Base-by-base conservation (phyloP, 2,113 vertebrate genomes). In the Microcebus murinus region DNA sequence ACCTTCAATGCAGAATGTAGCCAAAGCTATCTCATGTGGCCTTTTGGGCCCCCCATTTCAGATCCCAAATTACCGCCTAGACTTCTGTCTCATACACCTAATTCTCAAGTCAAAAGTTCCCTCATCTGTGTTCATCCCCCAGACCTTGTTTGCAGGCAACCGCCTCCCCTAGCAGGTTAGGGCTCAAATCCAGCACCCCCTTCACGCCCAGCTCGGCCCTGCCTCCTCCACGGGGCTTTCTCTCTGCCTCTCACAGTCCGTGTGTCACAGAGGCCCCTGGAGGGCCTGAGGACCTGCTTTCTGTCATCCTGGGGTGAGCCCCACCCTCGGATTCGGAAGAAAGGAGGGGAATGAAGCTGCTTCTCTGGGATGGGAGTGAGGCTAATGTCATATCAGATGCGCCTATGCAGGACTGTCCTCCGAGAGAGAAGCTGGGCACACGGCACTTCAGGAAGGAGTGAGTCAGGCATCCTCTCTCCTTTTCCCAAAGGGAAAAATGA, bases 401-500 rank as follows among this genome's bases (percentile, higher is more conserved):
- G 6, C 34, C 84, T 21, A 0, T 3, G 25, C 0, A 8, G 68
- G 39, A 36, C 45, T 31, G 18, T 61, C 52, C 73, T 25, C 77
- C 0, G 61, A 52, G 79, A n/a, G 31, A 80, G 74, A 74, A 65
- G 48, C 0, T 34, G 52, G 29, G 14, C 45, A 57, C 48, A 52
- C 71, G 52, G 83, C 25, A 10, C 45, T 50, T 55, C 7, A 68
- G 23, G 55, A 70, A 90, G 55, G 20, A 67, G 59, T 68, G 73
- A 79, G 80, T 82, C 74, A 76, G 80, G 74, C 31, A 13, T 48
- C 34, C 52, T 34, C 61, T 73, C 59, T 74, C 74, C 25, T 59
- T 77, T 73, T 77, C 82, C 74, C 90, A 63, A 57, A 70, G 61
- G 77, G 71, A 70, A 96, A 82, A 93, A 92, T 55, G 76, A 95